Conservation (phyloP, 1,140 invertebrate species). For the Euura saliciscinereae region DNA sequence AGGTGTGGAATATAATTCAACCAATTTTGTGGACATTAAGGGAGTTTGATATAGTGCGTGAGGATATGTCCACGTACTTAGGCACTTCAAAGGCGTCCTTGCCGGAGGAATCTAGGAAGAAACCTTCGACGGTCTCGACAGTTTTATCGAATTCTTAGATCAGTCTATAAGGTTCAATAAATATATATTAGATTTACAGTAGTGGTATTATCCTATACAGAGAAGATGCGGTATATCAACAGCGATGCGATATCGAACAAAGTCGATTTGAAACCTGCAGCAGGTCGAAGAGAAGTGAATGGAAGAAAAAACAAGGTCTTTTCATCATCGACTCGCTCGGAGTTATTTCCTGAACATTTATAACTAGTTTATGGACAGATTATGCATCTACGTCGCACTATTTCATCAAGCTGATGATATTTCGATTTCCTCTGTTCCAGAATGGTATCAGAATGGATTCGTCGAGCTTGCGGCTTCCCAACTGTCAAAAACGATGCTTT, state of each 20-base stretch:
- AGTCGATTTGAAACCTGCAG: neutral
- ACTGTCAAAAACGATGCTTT: no score
- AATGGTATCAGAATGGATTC: no score
- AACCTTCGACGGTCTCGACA: neutral
- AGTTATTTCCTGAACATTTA: conserved; percentile 3
- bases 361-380: no score
- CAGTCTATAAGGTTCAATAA: neutral
- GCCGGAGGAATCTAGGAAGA: conserved; percentile 6
- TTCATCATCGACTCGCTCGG: neutral
- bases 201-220: neutral
- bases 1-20: no score
- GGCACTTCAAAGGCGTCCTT: no score
- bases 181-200: no score
- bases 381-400: no score
- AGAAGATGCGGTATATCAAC: neutral
- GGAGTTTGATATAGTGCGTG: no score
- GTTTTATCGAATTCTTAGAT: neutral
- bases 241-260: neutral
- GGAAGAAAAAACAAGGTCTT: conserved; percentile 1
- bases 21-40: conserved; percentile 15
- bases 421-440: no score
- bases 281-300: neutral
- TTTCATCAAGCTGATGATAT: no score
- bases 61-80: neutral
- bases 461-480: no score